Evolutionary conservation across 2,888 invertebrate genomes (phyloP), one percentile per base, ranked within the genome.

Genomic region (Aspidiotus rigidus): DNA sequence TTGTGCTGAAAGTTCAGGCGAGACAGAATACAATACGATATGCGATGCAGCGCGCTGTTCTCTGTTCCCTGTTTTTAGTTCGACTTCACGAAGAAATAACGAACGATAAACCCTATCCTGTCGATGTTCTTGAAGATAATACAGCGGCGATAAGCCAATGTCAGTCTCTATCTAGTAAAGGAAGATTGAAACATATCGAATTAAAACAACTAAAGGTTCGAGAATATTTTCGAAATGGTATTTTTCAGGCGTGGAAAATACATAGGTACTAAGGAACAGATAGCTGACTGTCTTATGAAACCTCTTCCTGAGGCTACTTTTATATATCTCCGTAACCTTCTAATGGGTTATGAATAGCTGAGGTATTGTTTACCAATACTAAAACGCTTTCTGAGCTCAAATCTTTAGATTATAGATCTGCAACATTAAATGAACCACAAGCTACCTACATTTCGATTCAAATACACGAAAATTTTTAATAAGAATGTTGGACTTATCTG

Each of bases 151-250:
- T 16, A 8, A 56, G 16, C 9, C 16, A 15, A 15, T 56, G 16
- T n/a, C n/a, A n/a, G n/a, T n/a, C n/a, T n/a, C n/a, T n/a, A n/a
- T n/a, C n/a, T n/a, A n/a, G n/a, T n/a, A 56, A 56, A 56, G 56
- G 16, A 15, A 9, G 56, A n/a, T 11, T 56, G 8, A 56, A 56
- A 56, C 56, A 56, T 15, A 56, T 56, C 15, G 56, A 56, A 56
- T 56, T 56, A 15, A 56, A 56, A 56, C 16, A 56, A 11, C 16
- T 56, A 56, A 56, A 56, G 15, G 15, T 56, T 15, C 13, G 56
- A 16, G 56, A 56, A 56, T 56, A 56, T 56, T 56, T 56, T 56
- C 56, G 56, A 10, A 15, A 56, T 56, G 16, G 16, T 56, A 56
- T 56, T 10, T 56, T 56, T 15, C 9, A 56, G 7, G 56, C 16